These are phyloP conservation scores for Copsychus sechellarum DNA, from an alignment of 2,113 vertebrate genomes.

Conservation along the genomic window DNA sequence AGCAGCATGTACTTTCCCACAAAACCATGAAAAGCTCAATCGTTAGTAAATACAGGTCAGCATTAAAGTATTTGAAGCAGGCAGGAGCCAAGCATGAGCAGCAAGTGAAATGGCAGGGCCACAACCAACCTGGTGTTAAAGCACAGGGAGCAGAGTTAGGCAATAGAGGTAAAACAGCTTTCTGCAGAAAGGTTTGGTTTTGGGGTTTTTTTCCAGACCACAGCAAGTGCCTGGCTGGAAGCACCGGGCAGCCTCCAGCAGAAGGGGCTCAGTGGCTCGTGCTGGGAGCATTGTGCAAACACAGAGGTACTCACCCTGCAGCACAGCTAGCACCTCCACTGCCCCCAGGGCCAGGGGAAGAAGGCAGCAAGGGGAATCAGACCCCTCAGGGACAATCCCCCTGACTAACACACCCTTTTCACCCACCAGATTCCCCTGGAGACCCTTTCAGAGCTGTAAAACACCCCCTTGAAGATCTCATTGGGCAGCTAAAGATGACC, in stretches of 20 bases:
- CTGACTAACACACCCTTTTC: not conserved
- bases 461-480: not conserved
- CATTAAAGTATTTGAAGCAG: not conserved
- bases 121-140: not conserved
- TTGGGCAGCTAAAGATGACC: not conserved
- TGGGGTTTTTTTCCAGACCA: not conserved
- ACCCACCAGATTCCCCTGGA: not conserved
- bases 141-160: not conserved
- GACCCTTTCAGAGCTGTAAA: not conserved
- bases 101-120: not conserved
- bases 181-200: not conserved
- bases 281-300: not conserved
- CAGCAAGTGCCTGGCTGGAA: not conserved
- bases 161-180: not conserved
- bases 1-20: not conserved
- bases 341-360: not conserved
- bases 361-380: not conserved
- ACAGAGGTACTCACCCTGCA: not conserved
- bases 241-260: not conserved
- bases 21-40: not conserved
- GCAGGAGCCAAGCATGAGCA: not conserved
- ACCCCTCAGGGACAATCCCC: not conserved
- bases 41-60: not conserved
- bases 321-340: fast-evolving
- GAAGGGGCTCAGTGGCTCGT: not conserved